Conservation (phyloP, 2,888 invertebrate species). For the Epistrophe eligans region DNA sequence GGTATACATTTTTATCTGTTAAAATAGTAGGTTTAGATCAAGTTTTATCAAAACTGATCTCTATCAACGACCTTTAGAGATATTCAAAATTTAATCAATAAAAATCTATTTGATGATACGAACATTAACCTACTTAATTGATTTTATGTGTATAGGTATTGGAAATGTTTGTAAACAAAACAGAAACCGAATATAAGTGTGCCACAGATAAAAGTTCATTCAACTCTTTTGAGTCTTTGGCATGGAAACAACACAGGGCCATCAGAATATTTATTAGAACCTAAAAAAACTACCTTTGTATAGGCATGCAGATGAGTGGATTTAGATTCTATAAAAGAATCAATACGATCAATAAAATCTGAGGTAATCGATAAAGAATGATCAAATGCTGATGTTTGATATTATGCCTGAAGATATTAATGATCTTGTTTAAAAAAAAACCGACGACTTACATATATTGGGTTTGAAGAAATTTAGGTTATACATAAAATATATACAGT, state of each 20-base stretch:
- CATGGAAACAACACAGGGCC: neutral
- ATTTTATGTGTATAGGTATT: slow-evolving; percentile 1
- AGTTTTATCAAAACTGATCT: slow-evolving; percentile 7
- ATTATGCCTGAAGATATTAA: no score
- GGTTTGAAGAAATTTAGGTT: neutral
- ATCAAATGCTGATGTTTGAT: no score
- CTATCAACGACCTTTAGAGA: slow-evolving; percentile 34
- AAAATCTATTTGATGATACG: slow-evolving; percentile 21
- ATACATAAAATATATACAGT: neutral
- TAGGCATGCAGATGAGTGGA: no score
- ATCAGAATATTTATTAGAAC: neutral
- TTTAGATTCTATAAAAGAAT: no score
- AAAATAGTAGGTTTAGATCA: neutral
- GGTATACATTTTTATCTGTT: neutral
- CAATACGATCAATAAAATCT: no score
- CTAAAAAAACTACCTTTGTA: no score
- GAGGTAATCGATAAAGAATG: no score
- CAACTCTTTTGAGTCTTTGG: slow-evolving; percentile 3
- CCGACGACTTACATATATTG: neutral
- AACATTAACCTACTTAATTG: slow-evolving; percentile 19
- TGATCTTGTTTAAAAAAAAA: no score
- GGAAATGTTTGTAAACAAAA: slow-evolving; percentile 37
- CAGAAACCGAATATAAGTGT: neutral
- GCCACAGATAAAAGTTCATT: slow-evolving; percentile 28
- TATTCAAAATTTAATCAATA: slow-evolving; percentile 27